phyloP scores from a whole-genome alignment of 2,113 vertebrate species.

The Pseudorasbora parva region DNA sequence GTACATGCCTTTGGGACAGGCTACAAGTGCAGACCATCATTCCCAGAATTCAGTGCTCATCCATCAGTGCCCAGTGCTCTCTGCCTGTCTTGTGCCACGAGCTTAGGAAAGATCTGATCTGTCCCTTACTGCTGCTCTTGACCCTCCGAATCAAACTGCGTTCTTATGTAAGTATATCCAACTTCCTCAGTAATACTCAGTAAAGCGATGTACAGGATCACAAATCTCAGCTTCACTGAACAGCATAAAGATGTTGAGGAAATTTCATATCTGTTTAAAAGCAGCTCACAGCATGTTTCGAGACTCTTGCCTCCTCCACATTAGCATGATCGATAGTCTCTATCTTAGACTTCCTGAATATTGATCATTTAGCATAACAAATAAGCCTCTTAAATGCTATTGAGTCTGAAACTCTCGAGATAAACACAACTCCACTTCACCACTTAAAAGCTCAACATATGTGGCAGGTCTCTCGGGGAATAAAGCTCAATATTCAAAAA shows the following conservation, averaged over 20 bases:
- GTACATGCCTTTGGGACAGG: background rate
- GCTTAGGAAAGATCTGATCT: background rate
- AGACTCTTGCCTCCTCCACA: background rate
- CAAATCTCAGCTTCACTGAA: background rate
- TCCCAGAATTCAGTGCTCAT: background rate
- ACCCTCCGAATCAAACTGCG: background rate
- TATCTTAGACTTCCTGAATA: background rate
- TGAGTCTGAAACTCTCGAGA: background rate
- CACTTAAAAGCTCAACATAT: background rate
- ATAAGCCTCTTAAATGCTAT: background rate
- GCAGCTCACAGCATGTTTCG: background rate
- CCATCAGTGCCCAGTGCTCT: background rate
- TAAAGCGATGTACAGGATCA: too few species aligned
- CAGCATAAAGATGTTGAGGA: too few species aligned
- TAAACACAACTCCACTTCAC: background rate
- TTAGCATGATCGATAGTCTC: background rate
- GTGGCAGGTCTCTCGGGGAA: background rate
- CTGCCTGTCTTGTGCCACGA: background rate
- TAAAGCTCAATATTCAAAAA: too few species aligned
- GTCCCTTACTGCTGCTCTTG: background rate
- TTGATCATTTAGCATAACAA: background rate
- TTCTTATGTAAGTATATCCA: too few species aligned
- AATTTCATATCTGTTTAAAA: background rate
- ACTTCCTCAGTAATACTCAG: too few species aligned
- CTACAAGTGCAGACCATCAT: constrained; percentile 22